Conservation (phyloP, 2,797 vertebrate species). For the Peromyscus melanophrys region DNA sequence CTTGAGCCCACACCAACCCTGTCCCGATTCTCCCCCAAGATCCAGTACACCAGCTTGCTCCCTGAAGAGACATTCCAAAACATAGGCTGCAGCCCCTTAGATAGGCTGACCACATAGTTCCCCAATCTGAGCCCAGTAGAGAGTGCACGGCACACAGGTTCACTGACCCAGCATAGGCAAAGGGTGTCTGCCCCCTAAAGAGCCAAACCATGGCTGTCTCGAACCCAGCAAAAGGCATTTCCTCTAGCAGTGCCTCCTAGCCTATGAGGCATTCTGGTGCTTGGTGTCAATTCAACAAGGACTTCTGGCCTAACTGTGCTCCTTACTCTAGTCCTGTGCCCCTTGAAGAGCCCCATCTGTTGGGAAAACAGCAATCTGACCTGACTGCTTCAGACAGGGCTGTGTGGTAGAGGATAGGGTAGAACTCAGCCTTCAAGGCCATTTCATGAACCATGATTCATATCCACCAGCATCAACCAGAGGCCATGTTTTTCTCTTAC, state of each 20-base stretch:
- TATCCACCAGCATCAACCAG: background rate
- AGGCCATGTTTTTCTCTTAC: background rate
- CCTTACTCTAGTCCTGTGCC: no score
- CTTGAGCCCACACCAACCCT: background rate
- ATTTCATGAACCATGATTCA: background rate
- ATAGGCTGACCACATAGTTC: background rate
- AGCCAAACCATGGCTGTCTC: rapidly evolving
- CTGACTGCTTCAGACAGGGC: background rate
- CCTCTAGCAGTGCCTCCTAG: background rate
- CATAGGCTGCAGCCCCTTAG: background rate
- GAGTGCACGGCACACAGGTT: rapidly evolving
- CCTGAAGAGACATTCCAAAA: background rate
- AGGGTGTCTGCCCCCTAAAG: background rate
- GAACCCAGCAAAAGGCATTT: rapidly evolving
- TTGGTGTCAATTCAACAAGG: no score
- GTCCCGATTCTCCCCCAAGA: background rate
- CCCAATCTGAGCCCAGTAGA: no score
- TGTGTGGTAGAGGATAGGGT: no score
- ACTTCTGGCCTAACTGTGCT: no score
- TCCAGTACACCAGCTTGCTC: no score
- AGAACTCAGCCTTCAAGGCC: background rate
- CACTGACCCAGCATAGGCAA: no score
- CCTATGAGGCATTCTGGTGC: background rate
- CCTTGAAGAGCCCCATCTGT: no score
- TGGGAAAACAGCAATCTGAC: background rate